These are phyloP conservation scores for Miniopterus natalensis DNA, from an alignment of 2,113 vertebrate genomes.

Conservation along the genomic window DNA sequence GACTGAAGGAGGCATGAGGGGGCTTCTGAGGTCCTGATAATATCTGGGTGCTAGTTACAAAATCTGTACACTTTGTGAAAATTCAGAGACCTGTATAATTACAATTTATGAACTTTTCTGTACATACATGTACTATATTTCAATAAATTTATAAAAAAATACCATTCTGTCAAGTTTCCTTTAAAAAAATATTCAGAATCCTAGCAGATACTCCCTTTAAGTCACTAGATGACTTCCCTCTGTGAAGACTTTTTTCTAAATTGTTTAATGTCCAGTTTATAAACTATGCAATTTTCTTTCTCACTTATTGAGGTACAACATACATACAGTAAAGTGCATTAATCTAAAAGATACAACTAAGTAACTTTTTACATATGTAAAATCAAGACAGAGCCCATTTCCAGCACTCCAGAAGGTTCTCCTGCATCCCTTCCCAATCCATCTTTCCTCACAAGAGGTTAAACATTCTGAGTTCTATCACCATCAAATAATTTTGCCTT, in stretches of 20 bases:
- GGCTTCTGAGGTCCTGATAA: constrained; percentile 18
- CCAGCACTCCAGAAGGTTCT: neutral
- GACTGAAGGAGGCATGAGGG: neutral
- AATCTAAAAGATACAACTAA: constrained; percentile 40
- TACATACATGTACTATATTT: neutral
- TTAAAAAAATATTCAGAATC: constrained; percentile 39
- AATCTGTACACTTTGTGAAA: constrained; percentile 34
- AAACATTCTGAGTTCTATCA: neutral
- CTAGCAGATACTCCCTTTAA: constrained; percentile 4
- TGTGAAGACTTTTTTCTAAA: constrained; percentile 4
- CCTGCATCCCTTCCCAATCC: neutral
- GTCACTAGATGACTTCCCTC: constrained; percentile 15
- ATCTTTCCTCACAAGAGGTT: neutral
- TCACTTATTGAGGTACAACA: constrained; percentile 60
- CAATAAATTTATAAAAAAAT: constrained; percentile 47
- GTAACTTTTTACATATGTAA: constrained; percentile 32
- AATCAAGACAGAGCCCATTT: constrained; percentile 27
- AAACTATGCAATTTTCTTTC: constrained; percentile 5
- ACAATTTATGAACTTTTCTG: neutral
- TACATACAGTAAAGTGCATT: neutral
- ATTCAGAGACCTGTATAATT: constrained; percentile 8
- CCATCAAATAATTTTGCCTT: constrained; percentile 49
- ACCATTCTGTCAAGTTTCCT: constrained; percentile 19
- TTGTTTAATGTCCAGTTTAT: constrained; percentile 55
- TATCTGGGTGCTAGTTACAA: neutral